Evolutionary conservation across 2,888 invertebrate genomes (phyloP).

Genomic region (Hypercompe scribonia): DNA sequence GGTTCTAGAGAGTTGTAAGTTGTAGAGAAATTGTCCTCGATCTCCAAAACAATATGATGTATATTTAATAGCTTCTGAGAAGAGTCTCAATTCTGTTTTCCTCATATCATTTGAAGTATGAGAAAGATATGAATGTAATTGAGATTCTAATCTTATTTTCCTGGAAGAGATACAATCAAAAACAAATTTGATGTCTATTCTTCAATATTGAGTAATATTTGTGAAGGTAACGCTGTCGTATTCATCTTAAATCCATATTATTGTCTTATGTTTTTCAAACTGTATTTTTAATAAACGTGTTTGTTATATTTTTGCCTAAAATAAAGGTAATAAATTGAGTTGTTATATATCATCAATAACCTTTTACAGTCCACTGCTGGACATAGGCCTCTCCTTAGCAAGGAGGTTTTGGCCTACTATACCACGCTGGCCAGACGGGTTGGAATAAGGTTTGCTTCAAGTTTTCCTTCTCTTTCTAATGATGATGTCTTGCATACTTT

Average conservation of each 20-base stretch:
- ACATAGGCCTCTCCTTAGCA: no score
- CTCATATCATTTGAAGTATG: neutral
- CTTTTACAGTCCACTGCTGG: no score
- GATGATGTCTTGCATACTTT: no score
- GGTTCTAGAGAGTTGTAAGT: neutral
- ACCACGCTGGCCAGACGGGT: no score
- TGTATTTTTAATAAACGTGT: no score
- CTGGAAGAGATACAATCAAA: neutral
- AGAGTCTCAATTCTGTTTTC: neutral
- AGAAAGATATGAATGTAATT: constrained; percentile 1
- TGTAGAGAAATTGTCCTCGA: constrained; percentile 18
- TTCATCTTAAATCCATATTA: neutral
- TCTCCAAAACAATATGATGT: constrained; percentile 32
- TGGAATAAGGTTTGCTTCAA: no score
- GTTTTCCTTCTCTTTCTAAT: no score
- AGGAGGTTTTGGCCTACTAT: no score
- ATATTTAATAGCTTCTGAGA: neutral
- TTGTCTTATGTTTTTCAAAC: no score
- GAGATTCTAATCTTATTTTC: constrained; percentile 5
- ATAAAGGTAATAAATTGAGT: no score
- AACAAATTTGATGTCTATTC: constrained; percentile 2
- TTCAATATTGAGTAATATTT: neutral
- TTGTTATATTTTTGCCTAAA: no score
- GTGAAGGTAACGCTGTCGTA: neutral
- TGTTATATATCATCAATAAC: no score